A percentile compares a stretch with the other conserved stretches of the same genome.
phyloP scores from a whole-genome alignment of 1,140 invertebrate species.

The Ctenoplectra terminalis region DNA sequence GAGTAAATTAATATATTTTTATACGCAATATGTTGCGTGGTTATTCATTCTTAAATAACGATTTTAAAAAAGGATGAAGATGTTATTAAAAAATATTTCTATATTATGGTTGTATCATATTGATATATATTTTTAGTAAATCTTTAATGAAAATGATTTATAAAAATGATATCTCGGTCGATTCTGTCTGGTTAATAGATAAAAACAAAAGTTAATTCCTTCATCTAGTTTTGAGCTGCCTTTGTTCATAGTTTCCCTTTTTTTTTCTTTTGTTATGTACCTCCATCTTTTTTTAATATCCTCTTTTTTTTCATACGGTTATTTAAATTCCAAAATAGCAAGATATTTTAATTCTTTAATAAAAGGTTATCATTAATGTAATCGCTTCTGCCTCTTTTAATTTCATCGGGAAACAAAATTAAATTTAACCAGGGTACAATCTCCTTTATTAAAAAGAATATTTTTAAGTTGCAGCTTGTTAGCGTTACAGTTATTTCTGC shows the following conservation, averaged over 20 bases:
- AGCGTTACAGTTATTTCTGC: background rate
- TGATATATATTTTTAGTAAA: no score
- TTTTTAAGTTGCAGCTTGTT: background rate
- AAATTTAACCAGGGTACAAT: slow-evolving; percentile 2
- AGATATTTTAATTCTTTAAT: background rate
- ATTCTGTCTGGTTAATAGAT: slow-evolving; percentile 15
- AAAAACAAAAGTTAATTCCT: background rate
- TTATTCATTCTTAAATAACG: no score
- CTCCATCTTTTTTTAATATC: no score
- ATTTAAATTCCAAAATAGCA: background rate
- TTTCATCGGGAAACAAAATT: background rate
- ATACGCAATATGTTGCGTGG: no score
- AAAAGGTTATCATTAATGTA: background rate
- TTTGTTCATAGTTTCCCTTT: no score
- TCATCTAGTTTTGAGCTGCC: background rate
- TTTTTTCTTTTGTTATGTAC: no score
- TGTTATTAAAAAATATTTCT: no score
- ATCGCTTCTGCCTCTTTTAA: background rate
- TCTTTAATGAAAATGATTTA: background rate
- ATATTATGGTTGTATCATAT: no score
- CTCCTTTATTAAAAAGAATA: background rate
- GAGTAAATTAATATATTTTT: no score
- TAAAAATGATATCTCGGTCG: slow-evolving; percentile 9
- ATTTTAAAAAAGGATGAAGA: no score
- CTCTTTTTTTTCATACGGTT: background rate